These are phyloP conservation scores for Acropora yongei DNA, from an alignment of 64 coral and sea anemone species.

Conservation along the genomic window DNA sequence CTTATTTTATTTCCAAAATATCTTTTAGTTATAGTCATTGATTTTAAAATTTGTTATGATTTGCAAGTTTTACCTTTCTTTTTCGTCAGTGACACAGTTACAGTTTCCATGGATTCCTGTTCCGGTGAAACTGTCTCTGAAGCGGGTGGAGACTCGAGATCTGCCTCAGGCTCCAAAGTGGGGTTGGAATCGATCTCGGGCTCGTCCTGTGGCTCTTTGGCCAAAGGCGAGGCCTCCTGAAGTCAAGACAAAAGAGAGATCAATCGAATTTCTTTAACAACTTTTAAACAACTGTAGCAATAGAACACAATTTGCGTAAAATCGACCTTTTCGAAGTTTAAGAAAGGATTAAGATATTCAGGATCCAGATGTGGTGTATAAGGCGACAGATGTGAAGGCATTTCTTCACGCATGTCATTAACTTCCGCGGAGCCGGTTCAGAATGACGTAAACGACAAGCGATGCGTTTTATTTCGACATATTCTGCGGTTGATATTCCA, in stretches of 20 bases:
- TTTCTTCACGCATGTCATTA: not conserved
- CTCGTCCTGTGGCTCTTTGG: not conserved
- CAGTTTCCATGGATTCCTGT: slow-evolving; percentile 32
- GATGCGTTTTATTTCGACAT: too few species aligned
- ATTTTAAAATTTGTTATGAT: too few species aligned
- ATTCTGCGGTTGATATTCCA: too few species aligned
- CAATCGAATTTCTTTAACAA: not conserved
- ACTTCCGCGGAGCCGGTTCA: too few species aligned
- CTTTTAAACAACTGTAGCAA: not conserved
- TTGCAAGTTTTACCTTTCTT: not conserved
- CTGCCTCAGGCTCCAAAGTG: not conserved
- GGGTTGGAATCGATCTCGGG: not conserved
- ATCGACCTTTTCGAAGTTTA: not conserved
- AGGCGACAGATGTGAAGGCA: not conserved
- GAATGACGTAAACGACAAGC: too few species aligned
- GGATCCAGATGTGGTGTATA: not conserved
- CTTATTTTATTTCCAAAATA: too few species aligned
- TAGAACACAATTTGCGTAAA: not conserved
- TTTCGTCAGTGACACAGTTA: slow-evolving; percentile 12
- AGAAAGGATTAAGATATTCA: too few species aligned
- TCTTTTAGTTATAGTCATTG: too few species aligned
- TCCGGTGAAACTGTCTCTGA: not conserved
- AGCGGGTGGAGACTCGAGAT: not conserved
- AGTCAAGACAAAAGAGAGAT: not conserved
- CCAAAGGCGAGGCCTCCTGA: slow-evolving; percentile 23